Conservation (phyloP, 2,888 invertebrate species). For the Tenthredo amoena region DNA sequence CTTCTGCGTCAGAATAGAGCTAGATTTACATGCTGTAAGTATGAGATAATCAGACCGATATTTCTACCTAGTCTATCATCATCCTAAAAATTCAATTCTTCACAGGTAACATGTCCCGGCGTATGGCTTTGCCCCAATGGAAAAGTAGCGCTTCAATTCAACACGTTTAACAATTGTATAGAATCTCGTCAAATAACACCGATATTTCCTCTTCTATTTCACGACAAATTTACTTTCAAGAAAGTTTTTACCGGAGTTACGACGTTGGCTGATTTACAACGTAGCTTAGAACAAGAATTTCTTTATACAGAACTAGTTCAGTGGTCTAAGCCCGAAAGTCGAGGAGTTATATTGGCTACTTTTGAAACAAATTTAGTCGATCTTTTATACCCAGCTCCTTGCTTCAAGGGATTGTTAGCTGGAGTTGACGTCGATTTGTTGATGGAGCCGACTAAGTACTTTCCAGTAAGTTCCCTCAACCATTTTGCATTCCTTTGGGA, state of each 20-base stretch:
- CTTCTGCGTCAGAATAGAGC: constrained; percentile 72
- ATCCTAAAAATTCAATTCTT: constrained; percentile 48
- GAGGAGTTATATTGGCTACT: constrained; percentile 81
- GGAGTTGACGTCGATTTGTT: constrained; percentile 84
- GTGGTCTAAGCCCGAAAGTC: constrained; percentile 77
- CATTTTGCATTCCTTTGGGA: not conserved
- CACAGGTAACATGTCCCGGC: constrained; percentile 90
- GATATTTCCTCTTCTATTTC: constrained; percentile 85
- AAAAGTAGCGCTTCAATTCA: constrained; percentile 86
- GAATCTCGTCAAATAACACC: constrained; percentile 85
- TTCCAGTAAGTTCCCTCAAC: constrained; percentile 81
- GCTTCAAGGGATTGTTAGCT: constrained; percentile 79
- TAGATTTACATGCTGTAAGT: constrained; percentile 75
- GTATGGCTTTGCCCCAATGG: constrained; percentile 92
- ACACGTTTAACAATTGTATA: constrained; percentile 84
- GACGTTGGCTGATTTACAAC: constrained; percentile 78
- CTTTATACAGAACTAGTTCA: constrained; percentile 85
- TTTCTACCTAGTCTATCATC: not conserved
- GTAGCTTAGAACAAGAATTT: constrained; percentile 81
- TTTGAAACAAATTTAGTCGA: constrained; percentile 84
- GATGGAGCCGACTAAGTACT: constrained; percentile 84
- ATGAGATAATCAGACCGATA: constrained; percentile 37
- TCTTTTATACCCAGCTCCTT: constrained; percentile 83
- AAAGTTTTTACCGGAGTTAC: constrained; percentile 79
- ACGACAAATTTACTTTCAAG: constrained; percentile 86